These are phyloP conservation scores for Lysandra coridon DNA, from an alignment of 2,888 invertebrate species.

Conservation along the genomic window DNA sequence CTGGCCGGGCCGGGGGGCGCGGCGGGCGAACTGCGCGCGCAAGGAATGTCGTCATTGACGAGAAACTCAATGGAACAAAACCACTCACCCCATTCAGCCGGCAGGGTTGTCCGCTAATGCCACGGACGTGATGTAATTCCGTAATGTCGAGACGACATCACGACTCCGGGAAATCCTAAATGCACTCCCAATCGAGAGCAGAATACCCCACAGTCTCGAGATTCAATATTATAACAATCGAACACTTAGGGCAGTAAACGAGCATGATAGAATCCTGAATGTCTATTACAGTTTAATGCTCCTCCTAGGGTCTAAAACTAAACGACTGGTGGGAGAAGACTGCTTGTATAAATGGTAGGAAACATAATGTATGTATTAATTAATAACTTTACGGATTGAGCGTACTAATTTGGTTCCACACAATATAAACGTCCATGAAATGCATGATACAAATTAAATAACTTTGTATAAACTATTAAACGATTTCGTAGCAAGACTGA, in stretches of 20 bases:
- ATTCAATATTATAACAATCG: not conserved
- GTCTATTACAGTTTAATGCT: not conserved
- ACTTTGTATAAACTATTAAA: not conserved
- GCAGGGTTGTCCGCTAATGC: slow-evolving; percentile 29
- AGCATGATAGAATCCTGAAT: not conserved
- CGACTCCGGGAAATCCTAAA: slow-evolving; percentile 18
- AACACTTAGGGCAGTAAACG: not conserved
- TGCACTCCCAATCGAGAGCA: not conserved
- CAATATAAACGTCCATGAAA: too few species aligned
- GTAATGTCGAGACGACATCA: slow-evolving; percentile 8
- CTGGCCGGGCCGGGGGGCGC: slow-evolving; percentile 45
- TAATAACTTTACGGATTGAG: too few species aligned
- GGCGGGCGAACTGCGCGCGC: slow-evolving; percentile 42
- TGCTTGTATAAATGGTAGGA: not conserved
- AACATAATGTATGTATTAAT: too few species aligned
- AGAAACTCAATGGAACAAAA: slow-evolving; percentile 49
- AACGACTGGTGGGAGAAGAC: not conserved
- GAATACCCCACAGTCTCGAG: not conserved
- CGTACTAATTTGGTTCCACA: too few species aligned
- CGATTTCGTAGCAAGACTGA: not conserved
- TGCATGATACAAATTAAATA: too few species aligned
- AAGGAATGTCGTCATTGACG: slow-evolving; percentile 49
- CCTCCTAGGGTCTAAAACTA: not conserved
- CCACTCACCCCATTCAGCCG: slow-evolving; percentile 45
- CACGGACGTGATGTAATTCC: slow-evolving; percentile 30